Evolutionary conservation across 2,797 vertebrate genomes (phyloP).

Genomic region (Gambusia yucatana): DNA sequence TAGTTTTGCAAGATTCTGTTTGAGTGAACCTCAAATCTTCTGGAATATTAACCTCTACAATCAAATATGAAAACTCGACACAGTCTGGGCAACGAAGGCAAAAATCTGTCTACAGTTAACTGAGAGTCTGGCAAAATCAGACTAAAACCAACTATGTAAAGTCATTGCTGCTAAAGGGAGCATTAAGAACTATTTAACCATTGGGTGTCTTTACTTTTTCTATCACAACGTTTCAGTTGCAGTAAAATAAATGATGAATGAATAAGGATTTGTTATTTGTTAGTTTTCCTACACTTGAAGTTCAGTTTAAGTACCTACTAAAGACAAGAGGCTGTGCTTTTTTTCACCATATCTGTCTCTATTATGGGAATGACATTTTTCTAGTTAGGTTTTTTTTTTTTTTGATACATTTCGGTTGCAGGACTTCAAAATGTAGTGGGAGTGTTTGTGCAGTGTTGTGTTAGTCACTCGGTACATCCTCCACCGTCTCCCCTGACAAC

Average conservation of each 20-base stretch:
- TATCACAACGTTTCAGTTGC: neutral
- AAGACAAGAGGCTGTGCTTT: neutral
- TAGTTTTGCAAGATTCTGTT: neutral
- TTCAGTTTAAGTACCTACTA: neutral
- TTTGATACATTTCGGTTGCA: neutral
- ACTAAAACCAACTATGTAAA: neutral
- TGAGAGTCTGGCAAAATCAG: neutral
- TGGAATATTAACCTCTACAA: neutral
- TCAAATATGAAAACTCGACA: neutral
- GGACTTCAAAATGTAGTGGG: neutral
- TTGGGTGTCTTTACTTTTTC: neutral
- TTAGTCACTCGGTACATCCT: neutral
- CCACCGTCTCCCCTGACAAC: neutral
- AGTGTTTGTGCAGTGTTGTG: neutral
- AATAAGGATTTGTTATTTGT: neutral
- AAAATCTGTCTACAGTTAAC: neutral
- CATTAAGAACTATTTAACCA: neutral
- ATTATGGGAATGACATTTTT: neutral
- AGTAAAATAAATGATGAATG: neutral
- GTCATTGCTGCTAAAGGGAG: neutral
- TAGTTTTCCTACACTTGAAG: neutral
- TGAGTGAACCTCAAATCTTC: neutral
- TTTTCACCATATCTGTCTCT: neutral
- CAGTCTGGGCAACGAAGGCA: neutral
- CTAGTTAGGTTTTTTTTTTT: neutral